Evolutionary conservation across 2,888 invertebrate species (phyloP).

Genomic region (Drosophila multiciliata): DNA sequence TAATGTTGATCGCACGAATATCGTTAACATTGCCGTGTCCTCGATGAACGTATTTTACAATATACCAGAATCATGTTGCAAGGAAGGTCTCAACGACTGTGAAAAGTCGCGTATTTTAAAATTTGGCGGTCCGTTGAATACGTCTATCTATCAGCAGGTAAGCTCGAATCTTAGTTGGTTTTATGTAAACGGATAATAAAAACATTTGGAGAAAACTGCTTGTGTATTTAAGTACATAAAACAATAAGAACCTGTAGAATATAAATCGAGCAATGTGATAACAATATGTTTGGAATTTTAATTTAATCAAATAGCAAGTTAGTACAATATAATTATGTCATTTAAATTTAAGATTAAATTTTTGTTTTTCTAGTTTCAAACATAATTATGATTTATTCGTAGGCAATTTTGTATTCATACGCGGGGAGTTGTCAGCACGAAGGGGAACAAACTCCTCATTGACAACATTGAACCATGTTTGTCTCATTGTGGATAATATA

Average conservation of each 20-base stretch:
- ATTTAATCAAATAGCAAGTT: background rate
- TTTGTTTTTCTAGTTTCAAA: background rate
- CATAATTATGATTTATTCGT: background rate
- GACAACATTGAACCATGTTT: background rate
- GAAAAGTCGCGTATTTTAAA: slow-evolving; percentile 85
- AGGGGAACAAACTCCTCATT: background rate
- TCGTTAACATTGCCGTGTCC: slow-evolving; percentile 86
- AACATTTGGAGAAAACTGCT: background rate
- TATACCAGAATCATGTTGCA: slow-evolving; percentile 88
- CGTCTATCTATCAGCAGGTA: slow-evolving; percentile 86
- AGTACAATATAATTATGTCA: background rate
- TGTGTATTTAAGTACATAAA: background rate
- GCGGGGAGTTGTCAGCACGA: background rate
- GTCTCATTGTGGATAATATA: background rate
- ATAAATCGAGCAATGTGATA: background rate
- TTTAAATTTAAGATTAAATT: background rate
- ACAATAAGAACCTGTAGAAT: background rate
- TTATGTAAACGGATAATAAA: background rate
- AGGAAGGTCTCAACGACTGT: slow-evolving; percentile 86
- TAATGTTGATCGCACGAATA: slow-evolving; percentile 85
- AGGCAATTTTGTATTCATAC: background rate
- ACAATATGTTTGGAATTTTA: background rate
- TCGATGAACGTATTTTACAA: slow-evolving; percentile 86
- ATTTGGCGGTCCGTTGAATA: slow-evolving; percentile 85
- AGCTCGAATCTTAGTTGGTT: slow-evolving; percentile 6